phyloP scores from a whole-genome alignment of 2,888 invertebrate genomes.

The Tineola bisselliella region DNA sequence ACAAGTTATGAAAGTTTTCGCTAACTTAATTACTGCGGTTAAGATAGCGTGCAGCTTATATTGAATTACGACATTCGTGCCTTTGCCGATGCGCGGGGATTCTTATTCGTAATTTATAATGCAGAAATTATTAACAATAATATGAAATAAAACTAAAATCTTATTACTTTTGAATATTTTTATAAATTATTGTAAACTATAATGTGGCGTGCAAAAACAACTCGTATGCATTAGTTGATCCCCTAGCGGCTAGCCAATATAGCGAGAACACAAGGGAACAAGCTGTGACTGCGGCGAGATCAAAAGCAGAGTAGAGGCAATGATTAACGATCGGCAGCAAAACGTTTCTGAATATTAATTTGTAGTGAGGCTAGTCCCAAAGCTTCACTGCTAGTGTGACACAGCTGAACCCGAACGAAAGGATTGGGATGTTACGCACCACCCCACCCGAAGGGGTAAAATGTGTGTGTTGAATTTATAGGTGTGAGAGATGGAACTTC shows the following conservation, averaged over 20 bases:
- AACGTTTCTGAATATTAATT: slow-evolving; percentile 67
- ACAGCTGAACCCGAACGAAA: slow-evolving; percentile 62
- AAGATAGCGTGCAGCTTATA: slow-evolving; percentile 27
- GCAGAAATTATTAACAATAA: background rate
- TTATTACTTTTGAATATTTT: background rate
- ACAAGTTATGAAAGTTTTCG: slow-evolving; percentile 21
- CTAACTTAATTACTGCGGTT: slow-evolving; percentile 30
- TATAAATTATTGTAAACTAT: background rate
- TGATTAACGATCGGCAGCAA: slow-evolving; percentile 62
- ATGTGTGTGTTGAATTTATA: slow-evolving; percentile 68
- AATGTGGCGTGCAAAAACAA: background rate
- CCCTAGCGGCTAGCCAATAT: background rate
- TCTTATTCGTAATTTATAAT: background rate
- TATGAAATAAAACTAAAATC: background rate
- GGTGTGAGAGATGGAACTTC: slow-evolving; percentile 69
- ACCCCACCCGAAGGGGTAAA: slow-evolving; percentile 56
- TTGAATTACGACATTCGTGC: slow-evolving; percentile 13
- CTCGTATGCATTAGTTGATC: background rate
- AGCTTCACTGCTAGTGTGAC: slow-evolving; percentile 60
- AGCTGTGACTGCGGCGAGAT: slow-evolving; percentile 10
- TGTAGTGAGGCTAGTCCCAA: slow-evolving; percentile 39
- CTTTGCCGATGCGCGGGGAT: background rate
- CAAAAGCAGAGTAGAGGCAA: slow-evolving; percentile 42
- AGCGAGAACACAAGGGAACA: background rate
- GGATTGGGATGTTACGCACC: slow-evolving; percentile 44